Evolutionary conservation across 2,888 invertebrate species (phyloP), one percentile per base, ranked within the genome.

Genomic region (Tolmerus cingulatus): DNA sequence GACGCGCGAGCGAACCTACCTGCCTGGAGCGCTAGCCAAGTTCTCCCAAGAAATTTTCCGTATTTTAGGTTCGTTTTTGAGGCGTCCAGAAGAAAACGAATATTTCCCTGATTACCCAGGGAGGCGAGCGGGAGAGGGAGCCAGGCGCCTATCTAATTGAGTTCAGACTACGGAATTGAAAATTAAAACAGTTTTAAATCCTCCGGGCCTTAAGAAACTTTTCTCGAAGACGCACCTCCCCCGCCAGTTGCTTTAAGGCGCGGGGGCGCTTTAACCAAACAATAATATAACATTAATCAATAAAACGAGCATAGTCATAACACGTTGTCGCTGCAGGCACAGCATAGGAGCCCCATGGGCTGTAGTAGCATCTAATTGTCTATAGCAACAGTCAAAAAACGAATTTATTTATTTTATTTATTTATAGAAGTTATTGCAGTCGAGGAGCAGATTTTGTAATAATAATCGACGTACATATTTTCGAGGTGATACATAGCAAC

Each of bases 401-500:
- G 37, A 37, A n/a, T 34, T 76, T 76, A 37, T 76, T 76, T 76
- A 27, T 16, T 34, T 76, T 76, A 40, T 79, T 79, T 40, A 81
- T 81, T 81, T 40, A 43, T 46, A 81, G 51, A 81, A 19, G 51
- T 55, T 55, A 81, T 77, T 46, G 43, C 46, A 51, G 27, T 34
- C 16, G 14, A 16, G 2, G 3, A 30, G 8, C n/a, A 23, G 81
- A 57, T 37, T 82, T 82, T 82, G 81, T 81, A 30, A 82, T 81
- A 81, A 81, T 82, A 57, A 82, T 85, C 74, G 82, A 57, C 19
- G 27, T 76, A 76, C 76, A 37, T 27, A 85, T 43, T 85, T 46
- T 85, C 30, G 74, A 85, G 74, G 74, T 74, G 27, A 74, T 74
- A 85, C 74, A 85, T 43, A 46, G 85, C 43, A 43, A 74, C 85